A percentile compares a stretch with the other conserved stretches of the same genome.
Evolutionary conservation across 2,113 vertebrate species (phyloP).

Genomic region (Miniopterus natalensis): DNA sequence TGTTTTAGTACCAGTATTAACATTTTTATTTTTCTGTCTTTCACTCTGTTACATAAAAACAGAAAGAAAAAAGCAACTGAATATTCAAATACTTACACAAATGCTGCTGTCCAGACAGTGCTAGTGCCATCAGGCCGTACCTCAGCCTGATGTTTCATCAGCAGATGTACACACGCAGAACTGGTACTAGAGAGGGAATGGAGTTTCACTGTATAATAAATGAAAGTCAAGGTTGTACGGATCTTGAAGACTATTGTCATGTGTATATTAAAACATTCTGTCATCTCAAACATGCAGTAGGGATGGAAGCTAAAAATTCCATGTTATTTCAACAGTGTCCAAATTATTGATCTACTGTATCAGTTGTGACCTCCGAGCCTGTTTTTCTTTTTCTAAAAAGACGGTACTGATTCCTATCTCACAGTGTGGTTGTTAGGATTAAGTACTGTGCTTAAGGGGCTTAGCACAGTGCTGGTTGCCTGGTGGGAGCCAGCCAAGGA

Average conservation of each 20-base stretch:
- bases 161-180: background rate
- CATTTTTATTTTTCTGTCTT: slow-evolving; percentile 9
- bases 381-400: background rate
- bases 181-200: background rate
- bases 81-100: background rate
- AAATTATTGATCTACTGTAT: slow-evolving; percentile 53
- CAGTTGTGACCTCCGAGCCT: background rate
- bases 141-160: background rate
- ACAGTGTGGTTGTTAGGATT: background rate
- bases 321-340: slow-evolving; percentile 9
- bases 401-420: background rate
- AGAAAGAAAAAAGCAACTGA: background rate
- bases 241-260: background rate
- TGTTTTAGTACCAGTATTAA: background rate
- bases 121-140: background rate
- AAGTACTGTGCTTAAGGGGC: background rate
- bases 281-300: slow-evolving; percentile 1
- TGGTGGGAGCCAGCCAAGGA: no score
- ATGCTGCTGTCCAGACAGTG: background rate
- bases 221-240: background rate
- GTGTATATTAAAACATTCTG: slow-evolving; percentile 51
- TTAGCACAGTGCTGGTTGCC: no score
- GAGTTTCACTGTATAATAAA: background rate
- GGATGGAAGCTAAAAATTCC: slow-evolving; percentile 13
- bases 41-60: background rate